Percentiles rank a stretch among this genome's conserved stretches.
Conservation (phyloP, 1,140 invertebrate species). For the Anthonomus grandis region DNA sequence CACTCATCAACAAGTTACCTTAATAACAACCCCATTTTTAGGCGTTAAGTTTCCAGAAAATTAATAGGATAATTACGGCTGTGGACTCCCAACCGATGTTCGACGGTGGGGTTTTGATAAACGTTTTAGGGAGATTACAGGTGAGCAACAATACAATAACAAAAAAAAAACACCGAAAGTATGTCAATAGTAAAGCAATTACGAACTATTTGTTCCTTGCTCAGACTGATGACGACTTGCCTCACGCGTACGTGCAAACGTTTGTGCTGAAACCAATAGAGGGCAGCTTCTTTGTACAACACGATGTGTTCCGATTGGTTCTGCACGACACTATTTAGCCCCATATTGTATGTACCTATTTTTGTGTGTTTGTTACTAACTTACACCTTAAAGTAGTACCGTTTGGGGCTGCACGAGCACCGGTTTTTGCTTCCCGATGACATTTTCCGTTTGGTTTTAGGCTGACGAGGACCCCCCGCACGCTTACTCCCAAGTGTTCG, state of each 20-base stretch:
- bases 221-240: conserved; percentile 88
- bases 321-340: conserved; percentile 66
- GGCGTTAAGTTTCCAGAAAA: conserved; percentile 81
- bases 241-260: conserved; percentile 86
- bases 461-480: conserved; percentile 91
- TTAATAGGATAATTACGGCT: conserved; percentile 85
- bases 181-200: too few species aligned
- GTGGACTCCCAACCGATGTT: conserved; percentile 94
- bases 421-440: background rate
- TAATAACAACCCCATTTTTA: conserved; percentile 4
- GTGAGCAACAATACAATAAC: conserved; percentile 54
- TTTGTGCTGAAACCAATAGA: conserved; percentile 86
- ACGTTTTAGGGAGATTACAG: conserved; percentile 89
- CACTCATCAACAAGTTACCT: background rate
- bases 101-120: conserved; percentile 90
- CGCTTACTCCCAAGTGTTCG: conserved; percentile 85
- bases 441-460: conserved; percentile 54
- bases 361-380: too few species aligned
- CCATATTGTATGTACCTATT: too few species aligned
- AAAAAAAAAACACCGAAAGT: background rate
- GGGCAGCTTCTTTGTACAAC: conserved; percentile 85
- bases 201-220: conserved; percentile 16
- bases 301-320: conserved; percentile 86
- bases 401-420: background rate
- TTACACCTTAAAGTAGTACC: background rate